phyloP scores from a whole-genome alignment of 2,113 vertebrate genomes.

The Salminus brasiliensis region DNA sequence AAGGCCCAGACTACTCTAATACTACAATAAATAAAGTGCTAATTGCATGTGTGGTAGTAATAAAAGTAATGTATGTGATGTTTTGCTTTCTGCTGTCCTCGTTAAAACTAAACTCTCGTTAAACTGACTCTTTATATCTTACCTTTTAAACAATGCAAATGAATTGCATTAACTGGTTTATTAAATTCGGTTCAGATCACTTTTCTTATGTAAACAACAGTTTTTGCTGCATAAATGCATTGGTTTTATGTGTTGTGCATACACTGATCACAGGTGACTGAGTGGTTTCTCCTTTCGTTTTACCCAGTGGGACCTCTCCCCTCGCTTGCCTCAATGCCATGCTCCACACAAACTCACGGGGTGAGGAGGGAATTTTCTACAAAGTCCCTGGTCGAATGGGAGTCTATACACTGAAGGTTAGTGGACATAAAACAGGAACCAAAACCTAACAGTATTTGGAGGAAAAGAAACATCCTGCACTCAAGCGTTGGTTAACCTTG shows the following conservation, averaged over 20 bases:
- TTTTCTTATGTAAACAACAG: background rate
- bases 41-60: too few relatives aligned
- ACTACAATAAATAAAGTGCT: too few relatives aligned
- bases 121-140: too few relatives aligned
- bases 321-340: constrained; percentile 98
- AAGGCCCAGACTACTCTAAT: too few relatives aligned
- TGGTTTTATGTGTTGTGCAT: background rate
- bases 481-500: background rate
- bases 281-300: constrained; percentile 31
- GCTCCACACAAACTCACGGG: constrained; percentile 97
- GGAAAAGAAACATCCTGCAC: background rate
- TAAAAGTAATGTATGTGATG: too few relatives aligned
- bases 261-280: background rate
- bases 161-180: background rate
- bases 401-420: constrained; percentile 97
- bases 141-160: background rate
- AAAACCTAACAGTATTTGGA: background rate
- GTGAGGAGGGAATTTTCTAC: constrained; percentile 98
- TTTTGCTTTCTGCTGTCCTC: background rate
- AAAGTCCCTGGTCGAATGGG: constrained; percentile 98
- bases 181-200: background rate
- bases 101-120: too few relatives aligned
- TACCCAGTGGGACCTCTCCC: constrained; percentile 91
- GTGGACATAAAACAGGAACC: constrained; percentile 39
- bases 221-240: background rate